Conservation (phyloP, 2,888 invertebrate genomes). For the Agriopis leucophaearia region DNA sequence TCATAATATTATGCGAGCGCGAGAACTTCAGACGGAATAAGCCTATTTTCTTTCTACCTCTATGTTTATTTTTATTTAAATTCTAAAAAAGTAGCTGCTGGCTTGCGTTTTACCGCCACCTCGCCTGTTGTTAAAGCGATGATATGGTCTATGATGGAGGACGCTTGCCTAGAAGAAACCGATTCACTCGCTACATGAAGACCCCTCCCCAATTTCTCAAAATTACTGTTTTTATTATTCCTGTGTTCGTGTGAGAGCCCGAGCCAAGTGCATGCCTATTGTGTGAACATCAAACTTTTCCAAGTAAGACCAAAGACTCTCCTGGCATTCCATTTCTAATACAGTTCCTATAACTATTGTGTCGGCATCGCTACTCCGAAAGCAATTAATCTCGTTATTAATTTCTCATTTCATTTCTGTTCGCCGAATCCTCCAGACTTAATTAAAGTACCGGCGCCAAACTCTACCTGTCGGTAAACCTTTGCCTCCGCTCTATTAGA, state of each 20-base stretch:
- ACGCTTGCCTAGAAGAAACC: no score
- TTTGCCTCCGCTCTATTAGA: slow-evolving; percentile 82
- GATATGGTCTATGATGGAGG: no score
- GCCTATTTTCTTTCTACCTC: no score
- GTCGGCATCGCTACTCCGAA: slow-evolving; percentile 41
- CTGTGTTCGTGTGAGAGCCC: neutral
- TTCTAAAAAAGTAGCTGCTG: no score
- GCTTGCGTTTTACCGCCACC: no score
- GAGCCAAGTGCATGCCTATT: slow-evolving; percentile 5
- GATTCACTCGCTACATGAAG: no score
- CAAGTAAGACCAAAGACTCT: slow-evolving; percentile 37
- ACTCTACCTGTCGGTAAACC: slow-evolving; percentile 80
- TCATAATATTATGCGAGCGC: no score
- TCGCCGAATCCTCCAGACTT: slow-evolving; percentile 73
- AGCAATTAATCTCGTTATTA: slow-evolving; percentile 61
- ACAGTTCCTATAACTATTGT: slow-evolving; percentile 40
- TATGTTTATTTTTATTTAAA: no score
- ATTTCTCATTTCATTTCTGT: slow-evolving; percentile 65
- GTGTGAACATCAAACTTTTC: slow-evolving; percentile 24
- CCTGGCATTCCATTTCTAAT: slow-evolving; percentile 44
- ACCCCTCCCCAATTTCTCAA: neutral
- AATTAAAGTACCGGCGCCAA: slow-evolving; percentile 83
- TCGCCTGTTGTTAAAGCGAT: no score
- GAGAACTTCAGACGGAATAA: no score
- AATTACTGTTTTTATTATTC: neutral